Conservation (phyloP, 1,140 invertebrate genomes). For the Trypoxylus dichotomus region DNA sequence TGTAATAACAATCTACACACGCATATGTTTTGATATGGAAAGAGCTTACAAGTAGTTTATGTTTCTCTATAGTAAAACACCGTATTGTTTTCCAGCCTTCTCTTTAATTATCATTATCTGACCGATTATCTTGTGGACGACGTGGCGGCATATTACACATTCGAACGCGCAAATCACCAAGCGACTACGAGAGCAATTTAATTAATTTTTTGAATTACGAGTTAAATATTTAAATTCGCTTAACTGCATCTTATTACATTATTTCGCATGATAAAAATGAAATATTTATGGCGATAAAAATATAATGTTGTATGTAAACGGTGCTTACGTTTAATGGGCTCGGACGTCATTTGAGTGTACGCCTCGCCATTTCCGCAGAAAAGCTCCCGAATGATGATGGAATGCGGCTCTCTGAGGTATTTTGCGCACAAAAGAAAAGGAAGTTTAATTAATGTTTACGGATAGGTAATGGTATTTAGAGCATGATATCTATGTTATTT, state of each 20-base stretch:
- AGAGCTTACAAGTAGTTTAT: background rate
- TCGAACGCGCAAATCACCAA: background rate
- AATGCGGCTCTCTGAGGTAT: background rate
- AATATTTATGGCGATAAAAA: slow-evolving; percentile 29
- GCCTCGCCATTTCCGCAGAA: background rate
- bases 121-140: background rate
- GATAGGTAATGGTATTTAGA: too few species aligned
- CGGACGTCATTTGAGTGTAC: background rate
- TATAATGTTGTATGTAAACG: slow-evolving; percentile 19
- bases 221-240: slow-evolving; percentile 25
- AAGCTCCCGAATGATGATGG: background rate
- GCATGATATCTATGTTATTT: too few species aligned
- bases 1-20: background rate
- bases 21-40: background rate
- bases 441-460: too few species aligned
- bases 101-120: slow-evolving; percentile 14
- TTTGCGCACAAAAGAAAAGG: too few species aligned
- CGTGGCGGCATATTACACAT: background rate
- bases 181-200: background rate
- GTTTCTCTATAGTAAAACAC: background rate
- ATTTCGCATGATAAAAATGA: slow-evolving; percentile 27
- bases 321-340: slow-evolving; percentile 12
- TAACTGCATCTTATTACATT: slow-evolving; percentile 30
- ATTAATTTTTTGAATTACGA: slow-evolving; percentile 29
- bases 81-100: slow-evolving; percentile 6